Evolutionary conservation across 37 sponge, comb jelly and placozoan genomes (phyloP).

Genomic region (Ianthella basta): DNA sequence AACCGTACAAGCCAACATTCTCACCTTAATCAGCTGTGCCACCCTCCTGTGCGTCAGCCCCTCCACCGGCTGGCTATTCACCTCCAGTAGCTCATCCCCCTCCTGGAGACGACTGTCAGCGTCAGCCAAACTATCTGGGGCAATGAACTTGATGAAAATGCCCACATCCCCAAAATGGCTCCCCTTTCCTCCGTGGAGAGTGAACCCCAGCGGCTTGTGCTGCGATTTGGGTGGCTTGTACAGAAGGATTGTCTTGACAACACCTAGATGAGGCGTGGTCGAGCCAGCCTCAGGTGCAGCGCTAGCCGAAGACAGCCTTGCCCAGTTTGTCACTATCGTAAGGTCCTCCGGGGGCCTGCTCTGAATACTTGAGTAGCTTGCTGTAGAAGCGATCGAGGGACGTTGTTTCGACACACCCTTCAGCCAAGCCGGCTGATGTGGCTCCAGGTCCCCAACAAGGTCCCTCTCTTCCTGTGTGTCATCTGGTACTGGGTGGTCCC

Average conservation of each 20-base stretch:
- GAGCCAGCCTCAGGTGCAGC: not conserved
- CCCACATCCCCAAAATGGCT: slow-evolving; percentile 47
- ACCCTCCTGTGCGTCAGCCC: slow-evolving; percentile 58
- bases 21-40: slow-evolving; percentile 60
- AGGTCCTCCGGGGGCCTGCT: not conserved
- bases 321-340: slow-evolving; percentile 10
- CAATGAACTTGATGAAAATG: slow-evolving; percentile 44
- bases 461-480: not conserved
- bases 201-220: slow-evolving; percentile 65
- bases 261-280: not conserved
- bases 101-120: slow-evolving; percentile 53
- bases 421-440: too few species aligned
- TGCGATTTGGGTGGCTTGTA: slow-evolving; percentile 49
- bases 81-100: slow-evolving; percentile 68
- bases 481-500: too few species aligned
- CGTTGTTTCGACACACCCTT: not conserved
- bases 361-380: slow-evolving; percentile 6
- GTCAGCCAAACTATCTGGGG: slow-evolving; percentile 50
- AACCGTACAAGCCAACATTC: not conserved
- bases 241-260: slow-evolving; percentile 7
- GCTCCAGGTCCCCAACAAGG: not conserved
- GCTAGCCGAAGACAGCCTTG: not conserved
- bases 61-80: slow-evolving; percentile 50
- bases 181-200: slow-evolving; percentile 54
- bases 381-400: not conserved